Evolutionary conservation across 1,140 invertebrate genomes (phyloP).

Genomic region (Caenorhabditis brenneri): DNA sequence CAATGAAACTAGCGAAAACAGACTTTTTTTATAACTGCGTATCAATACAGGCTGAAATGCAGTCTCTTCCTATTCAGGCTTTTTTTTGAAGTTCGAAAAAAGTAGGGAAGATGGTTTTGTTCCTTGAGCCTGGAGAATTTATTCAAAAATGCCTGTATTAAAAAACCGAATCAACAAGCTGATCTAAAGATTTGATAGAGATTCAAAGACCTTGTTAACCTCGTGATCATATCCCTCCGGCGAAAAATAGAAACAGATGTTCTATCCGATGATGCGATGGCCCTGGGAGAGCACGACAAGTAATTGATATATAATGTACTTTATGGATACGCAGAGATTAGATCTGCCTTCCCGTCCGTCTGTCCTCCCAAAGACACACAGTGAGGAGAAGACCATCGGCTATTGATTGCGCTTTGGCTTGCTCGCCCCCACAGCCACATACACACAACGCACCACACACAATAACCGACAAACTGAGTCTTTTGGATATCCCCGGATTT

Average conservation of each 20-base stretch:
- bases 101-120: too few species aligned
- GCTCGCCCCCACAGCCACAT: slow-evolving; percentile 34
- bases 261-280: not conserved
- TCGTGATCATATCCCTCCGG: not conserved
- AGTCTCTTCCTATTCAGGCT: too few species aligned
- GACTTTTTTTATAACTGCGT: too few species aligned
- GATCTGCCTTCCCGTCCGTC: not conserved
- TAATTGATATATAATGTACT: not conserved
- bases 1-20: too few species aligned
- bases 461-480: not conserved
- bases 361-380: slow-evolving; percentile 36
- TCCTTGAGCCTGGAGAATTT: too few species aligned
- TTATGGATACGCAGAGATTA: not conserved
- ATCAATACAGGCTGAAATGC: too few species aligned
- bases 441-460: not conserved
- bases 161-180: not conserved
- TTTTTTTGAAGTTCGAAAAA: too few species aligned
- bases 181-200: not conserved
- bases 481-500: not conserved
- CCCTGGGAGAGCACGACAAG: slow-evolving; percentile 22
- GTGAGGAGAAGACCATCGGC: slow-evolving; percentile 39
- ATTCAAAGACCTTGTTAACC: slow-evolving; percentile 16
- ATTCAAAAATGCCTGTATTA: not conserved
- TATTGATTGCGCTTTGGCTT: slow-evolving; percentile 43
- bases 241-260: slow-evolving; percentile 36